phyloP scores from a whole-genome alignment of 2,113 vertebrate genomes.

The Neopipo cinnamomea region DNA sequence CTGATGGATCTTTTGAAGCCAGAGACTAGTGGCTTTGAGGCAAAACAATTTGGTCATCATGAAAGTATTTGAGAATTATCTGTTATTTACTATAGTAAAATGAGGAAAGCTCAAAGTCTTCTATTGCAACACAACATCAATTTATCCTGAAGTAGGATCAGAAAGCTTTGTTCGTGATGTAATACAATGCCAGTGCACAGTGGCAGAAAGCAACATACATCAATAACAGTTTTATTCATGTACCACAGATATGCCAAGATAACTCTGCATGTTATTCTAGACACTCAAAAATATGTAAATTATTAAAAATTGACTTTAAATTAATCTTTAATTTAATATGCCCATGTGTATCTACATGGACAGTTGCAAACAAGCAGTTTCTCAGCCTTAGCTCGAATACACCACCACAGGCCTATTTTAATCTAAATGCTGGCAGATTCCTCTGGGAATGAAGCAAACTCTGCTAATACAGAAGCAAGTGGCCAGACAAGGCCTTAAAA shows the following conservation, averaged over 20 bases:
- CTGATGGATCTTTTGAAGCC: background rate
- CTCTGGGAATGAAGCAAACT: background rate
- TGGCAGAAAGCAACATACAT: background rate
- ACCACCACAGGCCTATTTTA: background rate
- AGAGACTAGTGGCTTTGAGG: background rate
- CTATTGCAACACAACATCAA: background rate
- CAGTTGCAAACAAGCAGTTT: background rate
- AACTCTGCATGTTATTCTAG: background rate
- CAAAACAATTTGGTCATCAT: background rate
- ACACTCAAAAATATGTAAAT: background rate
- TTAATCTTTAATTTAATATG: background rate
- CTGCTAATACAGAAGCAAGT: background rate
- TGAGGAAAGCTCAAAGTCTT: background rate
- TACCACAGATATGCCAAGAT: background rate
- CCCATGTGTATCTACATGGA: background rate
- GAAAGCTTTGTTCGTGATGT: background rate
- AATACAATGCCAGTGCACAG: background rate
- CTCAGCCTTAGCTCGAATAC: background rate
- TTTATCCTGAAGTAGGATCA: background rate
- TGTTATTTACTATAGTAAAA: background rate
- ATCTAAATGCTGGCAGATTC: background rate
- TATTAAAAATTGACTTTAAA: background rate
- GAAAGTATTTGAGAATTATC: background rate
- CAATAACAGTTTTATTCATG: background rate
- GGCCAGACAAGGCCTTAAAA: background rate